Evolutionary conservation across 2,888 invertebrate species (phyloP).

Genomic region (Lamellibrachia satsuma): DNA sequence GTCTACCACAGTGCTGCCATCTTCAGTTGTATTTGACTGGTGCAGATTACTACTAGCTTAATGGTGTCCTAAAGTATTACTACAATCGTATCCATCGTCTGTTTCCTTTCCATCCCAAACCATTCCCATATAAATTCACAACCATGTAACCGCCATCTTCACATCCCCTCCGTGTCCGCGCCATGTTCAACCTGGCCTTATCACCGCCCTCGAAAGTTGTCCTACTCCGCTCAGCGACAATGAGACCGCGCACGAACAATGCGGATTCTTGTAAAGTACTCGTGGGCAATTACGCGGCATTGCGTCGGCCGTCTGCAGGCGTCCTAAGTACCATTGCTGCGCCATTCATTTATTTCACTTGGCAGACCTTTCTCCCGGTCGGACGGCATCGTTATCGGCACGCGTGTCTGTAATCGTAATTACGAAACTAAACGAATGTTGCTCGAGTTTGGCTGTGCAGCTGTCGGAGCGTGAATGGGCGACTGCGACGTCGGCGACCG

Average conservation of each 20-base stretch:
- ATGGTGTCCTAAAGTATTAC: too few species aligned
- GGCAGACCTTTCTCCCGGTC: background rate
- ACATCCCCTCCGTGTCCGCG: background rate
- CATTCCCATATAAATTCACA: background rate
- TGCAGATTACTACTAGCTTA: too few species aligned
- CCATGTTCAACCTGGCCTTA: background rate
- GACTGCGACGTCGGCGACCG: background rate
- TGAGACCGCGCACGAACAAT: background rate
- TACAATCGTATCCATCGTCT: too few species aligned
- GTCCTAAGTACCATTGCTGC: background rate
- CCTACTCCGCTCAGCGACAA: background rate
- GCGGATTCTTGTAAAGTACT: background rate
- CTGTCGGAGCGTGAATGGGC: background rate
- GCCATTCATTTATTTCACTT: background rate
- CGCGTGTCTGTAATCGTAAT: constrained; percentile 6
- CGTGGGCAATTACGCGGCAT: background rate
- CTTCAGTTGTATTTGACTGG: too few species aligned
- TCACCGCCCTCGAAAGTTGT: background rate
- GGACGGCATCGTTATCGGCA: background rate
- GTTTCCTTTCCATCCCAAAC: too few species aligned
- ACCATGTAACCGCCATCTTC: background rate
- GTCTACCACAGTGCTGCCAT: too few species aligned
- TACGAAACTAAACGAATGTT: constrained; percentile 10
- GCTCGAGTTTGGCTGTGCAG: background rate
- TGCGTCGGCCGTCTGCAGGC: background rate